Conservation (phyloP, 2,113 vertebrate genomes). For the Colinus virginianus region DNA sequence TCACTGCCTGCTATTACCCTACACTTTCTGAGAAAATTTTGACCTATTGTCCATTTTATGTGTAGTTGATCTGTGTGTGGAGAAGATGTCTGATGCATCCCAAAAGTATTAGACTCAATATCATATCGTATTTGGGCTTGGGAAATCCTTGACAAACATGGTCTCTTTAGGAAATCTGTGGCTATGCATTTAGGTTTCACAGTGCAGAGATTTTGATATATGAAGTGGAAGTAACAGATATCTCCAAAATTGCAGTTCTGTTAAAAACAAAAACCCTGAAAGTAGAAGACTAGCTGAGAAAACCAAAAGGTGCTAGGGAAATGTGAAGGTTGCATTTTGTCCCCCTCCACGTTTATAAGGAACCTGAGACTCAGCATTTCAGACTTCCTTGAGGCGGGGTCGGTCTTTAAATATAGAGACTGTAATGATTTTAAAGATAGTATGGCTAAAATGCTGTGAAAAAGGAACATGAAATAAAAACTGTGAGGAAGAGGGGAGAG, state of each 20-base stretch:
- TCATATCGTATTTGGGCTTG: background rate
- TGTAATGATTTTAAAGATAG: background rate
- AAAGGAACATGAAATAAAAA: background rate
- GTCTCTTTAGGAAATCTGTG: background rate
- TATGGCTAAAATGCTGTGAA: background rate
- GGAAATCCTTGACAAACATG: background rate
- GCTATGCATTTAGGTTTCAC: background rate
- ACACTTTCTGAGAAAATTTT: background rate
- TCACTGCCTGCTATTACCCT: background rate
- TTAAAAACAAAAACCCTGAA: background rate
- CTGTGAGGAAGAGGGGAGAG: background rate
- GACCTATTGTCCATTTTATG: background rate
- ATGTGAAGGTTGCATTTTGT: background rate
- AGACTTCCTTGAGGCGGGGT: background rate
- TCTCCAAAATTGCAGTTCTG: background rate
- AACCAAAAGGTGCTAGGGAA: background rate
- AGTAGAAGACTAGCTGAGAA: background rate
- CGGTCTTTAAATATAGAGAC: background rate
- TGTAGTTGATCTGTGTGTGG: background rate
- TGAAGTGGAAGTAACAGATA: background rate
- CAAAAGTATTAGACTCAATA: background rate
- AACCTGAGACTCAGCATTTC: background rate
- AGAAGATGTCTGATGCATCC: background rate
- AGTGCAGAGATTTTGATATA: background rate
- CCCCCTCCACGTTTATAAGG: background rate